Evolutionary conservation across 2,797 vertebrate species (phyloP), one percentile per base, ranked within the genome.

Genomic region (Clarias platycephalus): DNA sequence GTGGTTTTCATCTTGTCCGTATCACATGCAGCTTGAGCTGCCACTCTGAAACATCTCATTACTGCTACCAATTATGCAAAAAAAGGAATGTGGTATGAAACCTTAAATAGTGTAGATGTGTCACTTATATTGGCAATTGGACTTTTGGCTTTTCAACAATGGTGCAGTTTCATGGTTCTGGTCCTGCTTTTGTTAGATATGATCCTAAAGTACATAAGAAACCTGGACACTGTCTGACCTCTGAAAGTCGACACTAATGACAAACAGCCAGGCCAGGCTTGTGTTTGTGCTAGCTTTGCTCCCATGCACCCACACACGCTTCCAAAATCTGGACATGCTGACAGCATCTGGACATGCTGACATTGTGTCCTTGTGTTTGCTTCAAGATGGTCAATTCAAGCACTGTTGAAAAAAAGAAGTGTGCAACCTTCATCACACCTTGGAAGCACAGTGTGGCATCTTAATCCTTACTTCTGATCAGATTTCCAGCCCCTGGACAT

Each of bases 401-500:
- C 26, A 70, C 24, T 28, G n/a, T 37, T 5, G n/a, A 78, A 68
- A n/a, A 31, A 58, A 64, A 37, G 37, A 37, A 37, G 37, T 37
- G 24, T 31, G 9, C 75, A 66, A 80, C 78, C 44, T 37, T 37
- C 37, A 37, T 37, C 5, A 37, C 37, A 37, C 37, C 37, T 63
- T 70, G 55, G 34, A 60, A 44, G 16, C 76, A 67, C 74, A 83
- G 74, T 58, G 28, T 60, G 83, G 34, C 34, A 24, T 79, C 26
- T 13, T 84, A 62, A 84, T 71, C 66, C 57, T 49, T 37, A 37
- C 37, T n/a, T 20, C 37, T 8, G 15, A 20, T 84, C 57, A 71
- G 49, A 68, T 53, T 34, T 5, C 28, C 37, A 44, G 66, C 5
- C 18, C 4, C 9, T 60, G 75, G 24, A 15, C 18, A 18, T 57